These are phyloP conservation scores for Coilia nasus DNA, from an alignment of 2,797 vertebrate genomes.

Conservation along the genomic window DNA sequence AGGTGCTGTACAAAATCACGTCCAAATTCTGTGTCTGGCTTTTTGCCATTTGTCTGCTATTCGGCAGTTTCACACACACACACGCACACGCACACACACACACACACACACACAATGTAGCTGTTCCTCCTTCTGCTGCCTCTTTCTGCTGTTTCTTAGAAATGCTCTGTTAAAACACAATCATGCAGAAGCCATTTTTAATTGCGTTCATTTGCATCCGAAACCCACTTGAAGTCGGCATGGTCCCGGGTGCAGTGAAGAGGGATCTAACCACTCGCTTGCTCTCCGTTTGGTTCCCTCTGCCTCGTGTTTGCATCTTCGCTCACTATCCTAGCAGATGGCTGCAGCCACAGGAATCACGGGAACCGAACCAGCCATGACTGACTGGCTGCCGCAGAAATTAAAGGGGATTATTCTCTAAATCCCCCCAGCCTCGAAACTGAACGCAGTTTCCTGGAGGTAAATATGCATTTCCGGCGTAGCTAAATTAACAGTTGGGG, in stretches of 20 bases:
- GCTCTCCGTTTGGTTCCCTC: background rate
- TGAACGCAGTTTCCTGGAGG: slow-evolving; percentile 10
- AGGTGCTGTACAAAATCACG: background rate
- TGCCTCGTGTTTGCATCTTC: background rate
- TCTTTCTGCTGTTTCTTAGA: background rate
- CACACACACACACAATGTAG: background rate
- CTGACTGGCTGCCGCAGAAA: slow-evolving; percentile 30
- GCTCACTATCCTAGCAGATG: slow-evolving; percentile 38
- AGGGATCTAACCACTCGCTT: background rate
- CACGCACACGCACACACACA: background rate
- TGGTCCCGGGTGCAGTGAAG: background rate
- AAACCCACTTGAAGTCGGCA: background rate
- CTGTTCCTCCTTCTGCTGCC: background rate
- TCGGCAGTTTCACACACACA: background rate
- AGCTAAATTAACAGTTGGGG: background rate
- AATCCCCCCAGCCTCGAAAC: slow-evolving; percentile 1
- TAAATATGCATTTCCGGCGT: slow-evolving; percentile 18
- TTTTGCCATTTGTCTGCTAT: background rate
- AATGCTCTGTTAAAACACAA: slow-evolving; percentile 24
- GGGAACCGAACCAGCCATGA: slow-evolving; percentile 17
- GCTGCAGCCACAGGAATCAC: slow-evolving; percentile 39
- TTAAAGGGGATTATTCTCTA: slow-evolving; percentile 33
- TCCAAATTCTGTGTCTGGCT: background rate
- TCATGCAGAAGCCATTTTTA: background rate
- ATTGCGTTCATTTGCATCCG: background rate